These are phyloP conservation scores for Chalcosyrphus nemorum DNA, from an alignment of 2,888 invertebrate species.

Conservation along the genomic window DNA sequence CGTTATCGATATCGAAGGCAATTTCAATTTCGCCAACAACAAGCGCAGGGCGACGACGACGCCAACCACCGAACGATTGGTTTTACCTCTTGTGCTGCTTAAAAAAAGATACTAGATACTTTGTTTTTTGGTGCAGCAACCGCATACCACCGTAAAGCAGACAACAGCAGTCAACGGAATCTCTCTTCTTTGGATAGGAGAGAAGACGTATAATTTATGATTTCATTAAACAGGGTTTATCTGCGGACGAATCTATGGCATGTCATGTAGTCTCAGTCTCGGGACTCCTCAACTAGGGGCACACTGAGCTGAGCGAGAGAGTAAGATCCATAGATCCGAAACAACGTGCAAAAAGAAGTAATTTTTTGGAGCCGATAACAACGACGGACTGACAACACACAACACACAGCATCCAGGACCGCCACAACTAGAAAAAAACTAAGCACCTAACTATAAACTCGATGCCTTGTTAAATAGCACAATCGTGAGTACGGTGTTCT, in stretches of 20 bases:
- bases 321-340: conserved; percentile 71
- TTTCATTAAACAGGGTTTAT: conserved; percentile 81
- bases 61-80: conserved; percentile 53
- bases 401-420: conserved; percentile 40
- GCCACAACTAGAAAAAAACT: conserved; percentile 9
- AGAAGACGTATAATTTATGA: conserved; percentile 79
- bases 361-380: conserved; percentile 74
- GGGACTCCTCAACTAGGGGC: conserved; percentile 57
- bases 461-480: conserved; percentile 74
- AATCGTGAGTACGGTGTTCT: conserved; percentile 74
- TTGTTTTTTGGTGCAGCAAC: conserved; percentile 39
- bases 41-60: conserved; percentile 55
- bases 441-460: conserved; percentile 24
- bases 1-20: conserved; percentile 73
- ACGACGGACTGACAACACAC: conserved; percentile 69
- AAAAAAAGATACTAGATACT: conserved; percentile 11
- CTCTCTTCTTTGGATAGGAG: conserved; percentile 55
- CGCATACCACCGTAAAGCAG: conserved; percentile 47
- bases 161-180: conserved; percentile 53
- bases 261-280: conserved; percentile 75
- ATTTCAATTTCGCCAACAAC: conserved; percentile 72
- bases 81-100: conserved; percentile 41
- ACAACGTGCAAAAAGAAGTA: conserved; percentile 74
- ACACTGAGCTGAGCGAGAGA: conserved; percentile 7
- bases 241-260: conserved; percentile 79